Evolutionary conservation across 2,113 vertebrate genomes (phyloP), one percentile per base, ranked within the genome.

Genomic region (Siniperca chuatsi): DNA sequence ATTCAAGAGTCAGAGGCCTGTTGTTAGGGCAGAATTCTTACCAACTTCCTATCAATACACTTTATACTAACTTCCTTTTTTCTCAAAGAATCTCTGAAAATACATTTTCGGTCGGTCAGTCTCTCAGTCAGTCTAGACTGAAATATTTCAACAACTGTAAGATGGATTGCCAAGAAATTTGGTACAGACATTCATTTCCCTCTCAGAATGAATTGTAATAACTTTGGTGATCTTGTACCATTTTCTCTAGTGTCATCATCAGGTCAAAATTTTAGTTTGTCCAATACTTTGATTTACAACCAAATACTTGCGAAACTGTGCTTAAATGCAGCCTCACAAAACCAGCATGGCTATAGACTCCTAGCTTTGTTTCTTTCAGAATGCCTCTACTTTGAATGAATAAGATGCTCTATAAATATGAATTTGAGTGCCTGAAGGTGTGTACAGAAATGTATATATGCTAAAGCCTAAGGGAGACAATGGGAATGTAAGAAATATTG

Each of bases 401-500:
- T 44, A 18, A 35, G 13, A 52, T 67, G 40, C 33, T 48, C 58
- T 60, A 12, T 83, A 65, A 68, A 74, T 20, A 15, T 40, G 35
- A 60, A 66, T 75, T 12, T 33, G 21, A 61, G 35, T 62, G 21
- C 8, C 23, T 68, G 33, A 64, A 37, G n/a, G 23, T 70, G 23
- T 40, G 29, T 40, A 48, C 61, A 61, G 76, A 1, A 50, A 20
- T 69, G 18, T 42, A 48, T 66, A 20, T 48, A 11, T 23, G 5
- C 8, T 57, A 25, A 29, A 48, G n/a, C 42, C 23, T n/a, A 10
- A 60, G 79, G 44, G 25, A 73, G 57, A 55, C 60, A 33, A 58
- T 23, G 54, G 35, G 37, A 73, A 80, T 54, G 42, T 75, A 68
- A 74, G 54, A 67, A 66, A 7, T 61, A 87, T 82, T 55, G 67